phyloP scores from a whole-genome alignment of 2,888 invertebrate genomes.

The Cerastoderma edule region DNA sequence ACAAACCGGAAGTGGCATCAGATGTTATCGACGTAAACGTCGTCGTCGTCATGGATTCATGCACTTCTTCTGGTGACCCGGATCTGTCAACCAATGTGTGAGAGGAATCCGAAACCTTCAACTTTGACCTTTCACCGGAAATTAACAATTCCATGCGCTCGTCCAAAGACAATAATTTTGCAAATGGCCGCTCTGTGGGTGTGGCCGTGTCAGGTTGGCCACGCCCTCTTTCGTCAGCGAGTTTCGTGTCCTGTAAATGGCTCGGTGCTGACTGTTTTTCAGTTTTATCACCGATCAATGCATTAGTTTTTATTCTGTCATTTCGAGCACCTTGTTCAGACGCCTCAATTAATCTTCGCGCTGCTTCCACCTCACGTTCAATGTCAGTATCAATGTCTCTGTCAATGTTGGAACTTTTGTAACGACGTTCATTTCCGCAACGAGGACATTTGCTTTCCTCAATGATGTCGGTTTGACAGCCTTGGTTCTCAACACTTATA shows the following conservation, averaged over 20 bases:
- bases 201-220: too few relatives aligned
- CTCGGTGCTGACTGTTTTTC: too few relatives aligned
- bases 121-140: conserved; percentile 47
- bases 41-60: conserved; percentile 42
- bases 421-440: too few relatives aligned
- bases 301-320: too few relatives aligned
- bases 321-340: too few relatives aligned
- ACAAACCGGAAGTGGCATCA: conserved; percentile 41
- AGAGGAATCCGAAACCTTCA: conserved; percentile 34
- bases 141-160: conserved; percentile 58
- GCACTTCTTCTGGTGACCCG: neutral
- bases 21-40: conserved; percentile 59
- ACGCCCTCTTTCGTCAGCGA: too few relatives aligned
- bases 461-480: conserved; percentile 13
- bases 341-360: too few relatives aligned
- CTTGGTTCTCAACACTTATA: neutral
- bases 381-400: too few relatives aligned
- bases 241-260: neutral
- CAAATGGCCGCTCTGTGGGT: conserved; percentile 51
- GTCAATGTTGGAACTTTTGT: too few relatives aligned
- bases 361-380: too few relatives aligned
- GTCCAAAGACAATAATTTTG: conserved; percentile 47
- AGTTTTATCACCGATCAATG: too few relatives aligned
- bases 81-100: conserved; percentile 18
- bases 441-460: too few relatives aligned